These are phyloP conservation scores for Phyllostomus discolor DNA, from an alignment of 2,113 vertebrate genomes.

Conservation along the genomic window DNA sequence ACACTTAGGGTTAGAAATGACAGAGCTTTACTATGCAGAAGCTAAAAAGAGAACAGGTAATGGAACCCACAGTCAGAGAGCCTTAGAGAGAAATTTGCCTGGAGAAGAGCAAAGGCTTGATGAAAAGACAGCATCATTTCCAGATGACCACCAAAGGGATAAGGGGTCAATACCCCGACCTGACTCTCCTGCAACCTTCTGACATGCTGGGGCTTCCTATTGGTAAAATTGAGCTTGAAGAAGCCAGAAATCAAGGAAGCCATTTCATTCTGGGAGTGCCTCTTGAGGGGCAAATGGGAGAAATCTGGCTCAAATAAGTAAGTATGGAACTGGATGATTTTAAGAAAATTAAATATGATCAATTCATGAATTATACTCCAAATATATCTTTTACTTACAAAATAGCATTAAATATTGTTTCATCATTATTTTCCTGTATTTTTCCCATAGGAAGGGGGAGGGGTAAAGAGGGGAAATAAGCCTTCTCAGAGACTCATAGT, in stretches of 20 bases:
- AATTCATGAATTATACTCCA: neutral
- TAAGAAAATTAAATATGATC: neutral
- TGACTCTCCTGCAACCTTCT: neutral
- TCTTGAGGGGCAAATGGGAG: neutral
- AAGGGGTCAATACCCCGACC: neutral
- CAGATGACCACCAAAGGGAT: rapidly evolving
- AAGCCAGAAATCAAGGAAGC: neutral
- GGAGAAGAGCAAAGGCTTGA: neutral
- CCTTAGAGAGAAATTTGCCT: neutral
- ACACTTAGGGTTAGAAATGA: neutral
- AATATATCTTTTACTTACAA: neutral
- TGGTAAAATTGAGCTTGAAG: neutral
- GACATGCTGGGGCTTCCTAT: neutral
- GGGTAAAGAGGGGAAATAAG: neutral
- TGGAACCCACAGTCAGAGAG: neutral
- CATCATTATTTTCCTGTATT: neutral
- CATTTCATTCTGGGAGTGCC: neutral
- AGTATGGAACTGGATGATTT: neutral
- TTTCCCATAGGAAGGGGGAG: neutral
- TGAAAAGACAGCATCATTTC: neutral
- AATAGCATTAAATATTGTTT: neutral
- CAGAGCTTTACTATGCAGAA: neutral
- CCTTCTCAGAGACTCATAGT: neutral
- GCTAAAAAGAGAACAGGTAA: neutral
- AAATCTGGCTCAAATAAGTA: neutral